Conservation (phyloP, 1,140 invertebrate species). For the Bombus pyrosoma region DNA sequence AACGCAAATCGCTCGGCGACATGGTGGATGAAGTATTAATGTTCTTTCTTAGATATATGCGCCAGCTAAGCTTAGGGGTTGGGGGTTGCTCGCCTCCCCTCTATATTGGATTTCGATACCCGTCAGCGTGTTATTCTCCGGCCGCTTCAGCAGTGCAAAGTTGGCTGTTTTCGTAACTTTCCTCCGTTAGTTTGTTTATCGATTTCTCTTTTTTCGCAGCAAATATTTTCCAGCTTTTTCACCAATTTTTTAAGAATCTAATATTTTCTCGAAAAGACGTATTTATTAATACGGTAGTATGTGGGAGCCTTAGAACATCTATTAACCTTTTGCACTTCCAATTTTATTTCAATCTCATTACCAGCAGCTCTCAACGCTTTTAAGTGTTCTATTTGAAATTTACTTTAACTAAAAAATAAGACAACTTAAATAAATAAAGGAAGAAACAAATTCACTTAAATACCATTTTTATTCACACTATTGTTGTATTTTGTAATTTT, state of each 20-base stretch:
- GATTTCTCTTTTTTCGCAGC: not conserved
- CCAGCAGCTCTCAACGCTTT: too few relatives aligned
- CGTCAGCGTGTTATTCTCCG: conserved; percentile 25
- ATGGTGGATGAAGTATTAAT: conserved; percentile 50
- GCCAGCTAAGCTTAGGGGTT: conserved; percentile 4
- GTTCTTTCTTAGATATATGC: conserved; percentile 46
- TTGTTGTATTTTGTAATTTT: too few relatives aligned
- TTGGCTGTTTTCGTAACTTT: conserved; percentile 33
- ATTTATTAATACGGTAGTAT: too few relatives aligned
- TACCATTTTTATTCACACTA: too few relatives aligned
- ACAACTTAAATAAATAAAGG: too few relatives aligned
- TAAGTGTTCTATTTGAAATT: too few relatives aligned
- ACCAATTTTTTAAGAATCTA: not conserved
- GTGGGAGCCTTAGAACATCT: too few relatives aligned
- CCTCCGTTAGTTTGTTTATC: not conserved
- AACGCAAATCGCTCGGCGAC: conserved; percentile 43
- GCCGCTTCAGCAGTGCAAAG: not conserved
- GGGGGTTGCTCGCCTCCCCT: not conserved
- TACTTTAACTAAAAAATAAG: too few relatives aligned
- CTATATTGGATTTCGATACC: conserved; percentile 50
- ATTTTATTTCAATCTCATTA: too few relatives aligned
- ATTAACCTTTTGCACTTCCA: too few relatives aligned
- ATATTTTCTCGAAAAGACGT: too few relatives aligned
- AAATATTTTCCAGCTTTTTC: not conserved
- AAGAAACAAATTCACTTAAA: too few relatives aligned